Conservation (phyloP, 1,140 invertebrate genomes). For the Leptinotarsa lineolata region DNA sequence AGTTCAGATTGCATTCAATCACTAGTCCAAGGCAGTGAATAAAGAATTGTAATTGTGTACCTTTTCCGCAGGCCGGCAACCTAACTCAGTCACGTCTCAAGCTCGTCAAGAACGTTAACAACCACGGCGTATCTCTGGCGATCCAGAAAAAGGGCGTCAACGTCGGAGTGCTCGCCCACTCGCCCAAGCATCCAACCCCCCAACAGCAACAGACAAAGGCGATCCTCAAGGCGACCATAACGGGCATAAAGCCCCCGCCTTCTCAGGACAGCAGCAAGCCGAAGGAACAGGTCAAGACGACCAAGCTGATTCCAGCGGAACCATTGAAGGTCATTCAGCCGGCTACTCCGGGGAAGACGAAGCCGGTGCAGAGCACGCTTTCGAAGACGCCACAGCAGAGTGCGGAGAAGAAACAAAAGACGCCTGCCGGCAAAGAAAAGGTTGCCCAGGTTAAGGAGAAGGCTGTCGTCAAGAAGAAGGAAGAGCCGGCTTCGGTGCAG, state of each 20-base stretch:
- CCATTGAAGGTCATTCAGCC: constrained; percentile 12
- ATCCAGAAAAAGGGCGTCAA: constrained; percentile 51
- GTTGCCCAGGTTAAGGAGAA: constrained; percentile 10
- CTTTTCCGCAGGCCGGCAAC: constrained; percentile 31
- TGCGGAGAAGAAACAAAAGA: constrained; percentile 29
- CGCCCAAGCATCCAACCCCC: constrained; percentile 43
- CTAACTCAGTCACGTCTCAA: constrained; percentile 52
- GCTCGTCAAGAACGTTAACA: constrained; percentile 49
- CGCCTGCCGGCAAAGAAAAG: constrained; percentile 28
- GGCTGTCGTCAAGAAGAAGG: constrained; percentile 16
- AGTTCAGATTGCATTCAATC: too few species aligned
- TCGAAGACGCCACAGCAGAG: constrained; percentile 33
- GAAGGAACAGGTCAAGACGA: constrained; percentile 36
- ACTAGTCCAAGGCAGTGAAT: too few species aligned
- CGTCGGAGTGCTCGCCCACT: constrained; percentile 48
- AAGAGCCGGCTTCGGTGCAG: constrained; percentile 37
- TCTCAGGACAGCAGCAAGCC: constrained; percentile 29
- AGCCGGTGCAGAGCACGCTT: constrained; percentile 40
- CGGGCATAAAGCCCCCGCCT: constrained; percentile 36
- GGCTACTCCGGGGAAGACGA: constrained; percentile 28
- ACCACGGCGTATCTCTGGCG: constrained; percentile 49
- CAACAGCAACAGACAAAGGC: constrained; percentile 35
- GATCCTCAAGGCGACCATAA: constrained; percentile 32
- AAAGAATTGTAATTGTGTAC: too few species aligned
- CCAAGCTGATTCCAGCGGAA: constrained; percentile 12